Conservation (phyloP, 1,140 invertebrate genomes). For the Scylla paramamosain region DNA sequence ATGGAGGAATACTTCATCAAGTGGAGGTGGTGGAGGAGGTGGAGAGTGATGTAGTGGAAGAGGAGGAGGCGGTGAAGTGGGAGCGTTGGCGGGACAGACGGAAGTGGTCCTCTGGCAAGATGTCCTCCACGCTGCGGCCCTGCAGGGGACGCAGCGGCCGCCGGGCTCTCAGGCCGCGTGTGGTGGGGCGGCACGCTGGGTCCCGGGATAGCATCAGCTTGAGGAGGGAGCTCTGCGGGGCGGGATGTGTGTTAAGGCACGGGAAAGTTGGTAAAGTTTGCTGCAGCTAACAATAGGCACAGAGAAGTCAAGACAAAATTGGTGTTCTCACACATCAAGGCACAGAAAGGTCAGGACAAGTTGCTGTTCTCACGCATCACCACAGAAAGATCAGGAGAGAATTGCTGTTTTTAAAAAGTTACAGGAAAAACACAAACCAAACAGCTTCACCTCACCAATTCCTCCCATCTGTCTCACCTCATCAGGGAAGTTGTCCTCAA, state of each 20-base stretch:
- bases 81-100: conserved; percentile 57
- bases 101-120: conserved; percentile 60
- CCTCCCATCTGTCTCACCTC: conserved; percentile 38
- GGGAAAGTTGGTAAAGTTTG: not conserved
- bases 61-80: conserved; percentile 18
- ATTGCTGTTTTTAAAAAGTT: too few relatives aligned
- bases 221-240: conserved; percentile 89
- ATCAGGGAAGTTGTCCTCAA: conserved; percentile 81
- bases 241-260: too few relatives aligned
- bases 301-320: too few relatives aligned
- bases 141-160: conserved; percentile 55
- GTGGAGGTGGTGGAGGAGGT: not conserved
- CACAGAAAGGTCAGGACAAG: not conserved
- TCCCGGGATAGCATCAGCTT: conserved; percentile 88
- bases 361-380: too few relatives aligned
- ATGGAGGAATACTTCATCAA: too few relatives aligned
- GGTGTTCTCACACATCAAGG: too few relatives aligned
- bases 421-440: too few relatives aligned
- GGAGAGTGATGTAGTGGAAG: conserved; percentile 30
- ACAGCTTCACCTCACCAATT: too few relatives aligned
- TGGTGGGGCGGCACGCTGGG: conserved; percentile 88
- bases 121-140: conserved; percentile 34
- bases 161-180: conserved; percentile 85
- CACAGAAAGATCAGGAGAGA: too few relatives aligned
- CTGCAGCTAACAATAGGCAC: too few relatives aligned